Evolutionary conservation across 2,113 vertebrate genomes (phyloP).

Genomic region (Machaerirhynchus nigripectus): DNA sequence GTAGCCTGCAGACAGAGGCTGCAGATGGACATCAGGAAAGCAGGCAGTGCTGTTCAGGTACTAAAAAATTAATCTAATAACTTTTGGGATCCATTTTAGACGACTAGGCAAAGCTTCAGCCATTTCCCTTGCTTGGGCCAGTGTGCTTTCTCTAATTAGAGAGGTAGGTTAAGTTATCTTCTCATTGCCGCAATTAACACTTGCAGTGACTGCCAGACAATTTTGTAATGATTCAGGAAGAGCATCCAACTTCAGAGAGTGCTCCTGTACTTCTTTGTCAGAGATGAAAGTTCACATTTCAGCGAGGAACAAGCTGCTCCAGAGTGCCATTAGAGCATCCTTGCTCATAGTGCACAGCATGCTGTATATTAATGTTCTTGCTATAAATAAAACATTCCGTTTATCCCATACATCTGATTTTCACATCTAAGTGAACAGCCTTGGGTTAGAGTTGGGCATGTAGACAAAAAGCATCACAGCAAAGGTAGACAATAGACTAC

Average conservation of each 20-base stretch:
- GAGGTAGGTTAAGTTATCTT: conserved; percentile 33
- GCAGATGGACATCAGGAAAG: neutral
- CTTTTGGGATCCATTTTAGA: neutral
- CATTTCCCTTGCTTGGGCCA: neutral
- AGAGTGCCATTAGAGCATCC: neutral
- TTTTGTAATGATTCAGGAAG: conserved; percentile 50
- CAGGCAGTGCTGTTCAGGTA: neutral
- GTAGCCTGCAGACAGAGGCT: neutral
- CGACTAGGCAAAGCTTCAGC: neutral
- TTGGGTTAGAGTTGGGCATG: neutral
- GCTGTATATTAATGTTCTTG: neutral
- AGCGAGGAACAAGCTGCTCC: conserved; percentile 9
- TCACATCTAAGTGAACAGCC: conserved; percentile 4
- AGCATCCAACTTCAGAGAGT: conserved; percentile 32
- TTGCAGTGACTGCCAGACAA: conserved; percentile 39
- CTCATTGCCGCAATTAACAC: conserved; percentile 49
- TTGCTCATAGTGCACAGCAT: neutral
- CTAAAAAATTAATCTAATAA: neutral
- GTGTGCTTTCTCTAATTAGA: conserved; percentile 20
- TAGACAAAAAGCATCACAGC: neutral
- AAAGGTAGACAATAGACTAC: neutral
- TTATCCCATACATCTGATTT: conserved; percentile 22
- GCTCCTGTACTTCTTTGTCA: conserved; percentile 32
- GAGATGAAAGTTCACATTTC: conserved; percentile 27
- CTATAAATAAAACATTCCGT: conserved; percentile 43